Base-by-base conservation (phyloP, 2,797 vertebrate genomes). In the Megalops cyprinoides region DNA sequence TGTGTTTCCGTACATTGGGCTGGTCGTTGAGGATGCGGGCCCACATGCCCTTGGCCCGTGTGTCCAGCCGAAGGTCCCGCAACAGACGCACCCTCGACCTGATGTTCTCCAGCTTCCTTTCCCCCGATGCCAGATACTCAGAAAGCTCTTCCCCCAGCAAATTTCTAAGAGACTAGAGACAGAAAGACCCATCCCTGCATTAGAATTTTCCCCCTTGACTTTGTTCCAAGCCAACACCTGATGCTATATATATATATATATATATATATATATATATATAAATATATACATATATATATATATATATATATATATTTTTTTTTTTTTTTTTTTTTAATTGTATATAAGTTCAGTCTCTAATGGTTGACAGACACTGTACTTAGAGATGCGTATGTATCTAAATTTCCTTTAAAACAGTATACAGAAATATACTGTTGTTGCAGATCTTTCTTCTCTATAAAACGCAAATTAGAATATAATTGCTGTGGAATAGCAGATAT, bases 11-110 rank as follows among this genome's bases (percentile, higher is more conserved):
- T 42, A 92, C 67, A 69, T 90, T 86, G 51, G 95, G 93, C 81
- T 94, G 92, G 85, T 97, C 96, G 75, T 93, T 96, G 74, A 95
- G 91, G 76, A 96, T 91, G 87, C 96, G 94, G 80, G 93, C 91
- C 96, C 95, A 96, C 87, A 96, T 92, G 56, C 94, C 94, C 86
- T 94, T 94, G 87, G 96, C 92, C 28, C 92, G 89, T 85, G 94
- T 94, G 92, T 96, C 94, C 89, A 91, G 79, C 86, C 92, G 94
- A 90, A 96, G 92, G 93, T 96, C 94, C 84, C 95, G 88, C 75
- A 96, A 89, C 84, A 95, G 91, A 71, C 95, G 93, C 74, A 94
- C 90, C 91, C 95, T 92, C 79, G 91, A 88, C 87, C 96, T 95
- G 87, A 93, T 85, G 82, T 85, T 86, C 77, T 94, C 94, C 53